phyloP scores from a whole-genome alignment of 2,888 invertebrate species.

The Ochropleura leucogaster region DNA sequence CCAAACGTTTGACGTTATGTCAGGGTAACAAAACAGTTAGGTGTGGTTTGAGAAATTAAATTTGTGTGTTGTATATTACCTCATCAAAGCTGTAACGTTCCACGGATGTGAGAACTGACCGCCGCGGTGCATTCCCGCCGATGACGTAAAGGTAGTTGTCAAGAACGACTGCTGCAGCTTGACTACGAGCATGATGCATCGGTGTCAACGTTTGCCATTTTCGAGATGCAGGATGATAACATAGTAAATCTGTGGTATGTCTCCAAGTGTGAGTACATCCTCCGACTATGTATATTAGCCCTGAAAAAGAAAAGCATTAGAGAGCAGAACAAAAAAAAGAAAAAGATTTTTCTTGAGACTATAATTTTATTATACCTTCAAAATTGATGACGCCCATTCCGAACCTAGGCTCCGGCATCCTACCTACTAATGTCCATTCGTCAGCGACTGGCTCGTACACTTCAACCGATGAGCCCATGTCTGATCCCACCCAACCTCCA shows the following conservation, averaged over 20 bases:
- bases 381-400: constrained; percentile 97
- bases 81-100: constrained; percentile 95
- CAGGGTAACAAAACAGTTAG: too few relatives aligned
- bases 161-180: constrained; percentile 97
- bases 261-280: constrained; percentile 96
- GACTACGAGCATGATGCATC: constrained; percentile 95
- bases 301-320: constrained; percentile 81
- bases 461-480: constrained; percentile 97
- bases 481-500: constrained; percentile 98
- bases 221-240: constrained; percentile 95
- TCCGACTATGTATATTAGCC: constrained; percentile 97
- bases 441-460: constrained; percentile 95
- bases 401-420: constrained; percentile 96
- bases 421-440: constrained; percentile 94
- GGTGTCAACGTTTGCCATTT: constrained; percentile 95
- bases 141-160: constrained; percentile 96
- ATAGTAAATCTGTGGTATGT: constrained; percentile 94
- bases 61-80: constrained; percentile 80
- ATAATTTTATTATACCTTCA: constrained; percentile 90
- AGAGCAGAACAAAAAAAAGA: not conserved
- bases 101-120: constrained; percentile 95
- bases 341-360: not conserved
- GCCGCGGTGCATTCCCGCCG: constrained; percentile 96
- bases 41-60: too few relatives aligned
- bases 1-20: too few relatives aligned